Base-by-base conservation (phyloP, 37 sponge, comb jelly and placozoan genomes). In the Geodia barretti region DNA sequence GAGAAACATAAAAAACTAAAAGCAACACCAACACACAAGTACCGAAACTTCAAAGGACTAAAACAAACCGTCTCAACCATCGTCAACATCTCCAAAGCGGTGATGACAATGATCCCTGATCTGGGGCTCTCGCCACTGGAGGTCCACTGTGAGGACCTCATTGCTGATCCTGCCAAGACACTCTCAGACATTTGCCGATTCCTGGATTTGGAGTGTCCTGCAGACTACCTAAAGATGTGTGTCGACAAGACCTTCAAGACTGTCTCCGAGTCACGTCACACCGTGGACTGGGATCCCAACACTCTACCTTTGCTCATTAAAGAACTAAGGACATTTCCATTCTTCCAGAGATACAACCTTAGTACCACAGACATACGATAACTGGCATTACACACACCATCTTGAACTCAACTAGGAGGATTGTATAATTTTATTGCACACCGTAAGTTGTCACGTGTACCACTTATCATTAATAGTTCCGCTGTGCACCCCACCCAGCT, bases 301-400 rank as follows among this genome's bases (percentile, higher is more conserved):
- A 2, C 60, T 17, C 26, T 29, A 1, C 35, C 38, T 2, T 59
- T 1, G 29, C 61, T 81, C 23, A 39, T 40, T 14, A 39, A 24
- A 41, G 72, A 41, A 3, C 71, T 25, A 3, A 72, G 36, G 29
- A 54, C 14, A 37, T 72, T 42, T n/a, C 17, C 1, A 23, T 81
- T 81, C 81, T 81, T 81, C 31, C 29, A 62, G 0, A 81, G 72
- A 28, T 81, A 81, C 40, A n/a, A n/a, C n/a, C n/a, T n/a, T n/a
- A n/a, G n/a, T n/a, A n/a, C n/a, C n/a, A n/a, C n/a, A n/a, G n/a
- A n/a, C n/a, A n/a, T n/a, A n/a, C n/a, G n/a, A n/a, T n/a, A n/a
- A n/a, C n/a, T n/a, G n/a, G n/a, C n/a, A n/a, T n/a, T n/a, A n/a
- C n/a, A n/a, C n/a, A n/a, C n/a, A n/a, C n/a, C n/a, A n/a, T n/a